Percentiles rank a stretch among this genome's conserved stretches.
phyloP scores from a whole-genome alignment of 2,888 invertebrate species.

The Ernsta delagoae region DNA sequence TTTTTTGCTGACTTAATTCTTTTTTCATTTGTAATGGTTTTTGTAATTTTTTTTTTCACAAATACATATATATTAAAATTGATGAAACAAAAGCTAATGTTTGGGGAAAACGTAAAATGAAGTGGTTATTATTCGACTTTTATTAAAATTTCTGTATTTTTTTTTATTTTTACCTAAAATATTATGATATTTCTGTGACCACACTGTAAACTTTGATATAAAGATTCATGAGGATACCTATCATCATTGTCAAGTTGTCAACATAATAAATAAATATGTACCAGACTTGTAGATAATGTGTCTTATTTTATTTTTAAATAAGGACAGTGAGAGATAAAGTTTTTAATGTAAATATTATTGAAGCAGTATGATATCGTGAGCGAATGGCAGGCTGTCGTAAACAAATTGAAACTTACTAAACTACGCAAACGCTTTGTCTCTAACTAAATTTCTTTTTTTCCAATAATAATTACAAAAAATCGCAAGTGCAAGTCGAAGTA shows the following conservation, averaged over 20 bases:
- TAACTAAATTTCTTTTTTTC: conserved; percentile 1
- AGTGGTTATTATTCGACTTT: no score
- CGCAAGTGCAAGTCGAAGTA: no score
- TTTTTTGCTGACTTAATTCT: not conserved
- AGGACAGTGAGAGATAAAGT: conserved; percentile 68
- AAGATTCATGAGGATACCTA: no score
- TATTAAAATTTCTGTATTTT: no score
- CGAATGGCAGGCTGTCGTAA: conserved; percentile 67
- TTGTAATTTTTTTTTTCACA: not conserved
- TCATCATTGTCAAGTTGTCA: no score
- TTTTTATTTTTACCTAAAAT: not conserved
- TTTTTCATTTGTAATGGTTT: not conserved
- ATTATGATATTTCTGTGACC: no score
- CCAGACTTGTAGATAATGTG: conserved; percentile 23
- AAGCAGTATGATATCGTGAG: conserved; percentile 59
- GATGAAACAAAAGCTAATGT: no score
- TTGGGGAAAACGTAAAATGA: no score
- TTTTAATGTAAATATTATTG: conserved; percentile 66
- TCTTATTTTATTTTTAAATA: conserved; percentile 22
- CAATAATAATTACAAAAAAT: no score
- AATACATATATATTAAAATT: not conserved
- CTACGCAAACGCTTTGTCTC: conserved; percentile 59
- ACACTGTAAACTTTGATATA: no score
- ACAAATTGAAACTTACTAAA: conserved; percentile 58
- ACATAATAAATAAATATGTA: not conserved